phyloP scores from a whole-genome alignment of 2,888 invertebrate species.

The Noctua janthe region DNA sequence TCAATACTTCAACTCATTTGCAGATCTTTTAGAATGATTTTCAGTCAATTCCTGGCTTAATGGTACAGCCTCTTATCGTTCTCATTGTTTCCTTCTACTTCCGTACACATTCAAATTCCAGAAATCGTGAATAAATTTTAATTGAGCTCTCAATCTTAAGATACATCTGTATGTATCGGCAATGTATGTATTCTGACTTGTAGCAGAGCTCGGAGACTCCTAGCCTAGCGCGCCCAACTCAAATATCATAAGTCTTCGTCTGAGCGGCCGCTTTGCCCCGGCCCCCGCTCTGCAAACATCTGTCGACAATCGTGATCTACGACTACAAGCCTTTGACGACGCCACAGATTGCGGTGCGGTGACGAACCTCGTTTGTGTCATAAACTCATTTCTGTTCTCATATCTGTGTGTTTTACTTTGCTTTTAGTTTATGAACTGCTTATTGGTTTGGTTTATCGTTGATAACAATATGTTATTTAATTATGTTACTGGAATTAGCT shows the following conservation, averaged over 20 bases:
- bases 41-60: neutral
- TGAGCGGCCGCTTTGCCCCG: constrained; percentile 71
- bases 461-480: constrained; percentile 9
- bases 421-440: constrained; percentile 32
- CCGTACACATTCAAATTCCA: neutral
- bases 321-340: constrained; percentile 72
- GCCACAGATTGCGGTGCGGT: constrained; percentile 71
- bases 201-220: constrained; percentile 40
- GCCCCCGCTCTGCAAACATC: constrained; percentile 75
- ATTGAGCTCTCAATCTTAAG: neutral
- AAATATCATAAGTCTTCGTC: constrained; percentile 82
- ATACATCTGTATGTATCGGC: constrained; percentile 13
- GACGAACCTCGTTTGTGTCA: constrained; percentile 74
- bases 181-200: constrained; percentile 39
- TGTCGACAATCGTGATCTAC: constrained; percentile 77
- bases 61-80: neutral
- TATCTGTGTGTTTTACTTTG: constrained; percentile 60
- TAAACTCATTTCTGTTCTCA: constrained; percentile 71
- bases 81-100: neutral
- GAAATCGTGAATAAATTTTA: neutral
- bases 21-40: neutral
- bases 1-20: neutral
- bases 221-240: constrained; percentile 68
- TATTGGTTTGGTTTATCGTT: constrained; percentile 45
- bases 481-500: constrained; percentile 5